Base-by-base conservation (phyloP, 2,888 invertebrate genomes). In the Platynereis dumerilii region DNA sequence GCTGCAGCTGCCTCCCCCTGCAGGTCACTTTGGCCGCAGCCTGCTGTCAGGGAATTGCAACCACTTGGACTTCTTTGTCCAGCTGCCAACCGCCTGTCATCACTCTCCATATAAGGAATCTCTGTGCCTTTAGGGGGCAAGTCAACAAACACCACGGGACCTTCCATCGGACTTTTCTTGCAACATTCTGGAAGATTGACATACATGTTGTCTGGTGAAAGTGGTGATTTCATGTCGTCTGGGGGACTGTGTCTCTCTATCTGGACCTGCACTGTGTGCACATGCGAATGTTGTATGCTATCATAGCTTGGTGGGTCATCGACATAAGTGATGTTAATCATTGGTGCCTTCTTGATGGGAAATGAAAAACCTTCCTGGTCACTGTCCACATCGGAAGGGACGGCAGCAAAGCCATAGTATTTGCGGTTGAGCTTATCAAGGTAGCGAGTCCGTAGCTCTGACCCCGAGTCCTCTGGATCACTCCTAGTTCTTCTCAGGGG, bases 231-330 rank as follows among this genome's bases (percentile, higher is more conserved):
- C 34, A 34, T 34, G 34, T 34, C 12, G 34, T 20, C 26, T 48
- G 24, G 24, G 5, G 60, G 60, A 17, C 34, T 57, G n/a, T 2
- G 24, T 0, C 34, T 29, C 58, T 58, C 39, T 7, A 58, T 5
- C 34, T 39, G 24, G 29, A 39, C n/a, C 22, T 12, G 57, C 3
- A 28, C 55, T 55, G 29, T 17, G 34, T 57, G 57, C 34, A 29
- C 24, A 28, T 17, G 3, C 20, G 28, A 12, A 22, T 45, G 60
- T 28, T 60, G 53, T 2, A 64, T 22, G 29, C 58, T 60, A 28
- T 65, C 60, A n/a, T 60, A 60, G 20, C 54, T 59, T n/a, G 65
- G 60, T 5, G 64, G 64, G 29, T 59, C 64, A 20, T 59, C 64
- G 3, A 56, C 54, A 27, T 59, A 58, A 2, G 55, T 59, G 20